Percentiles rank a stretch among this genome's conserved stretches.
These are phyloP conservation scores for Apodemia duryi DNA, from an alignment of 2,888 invertebrate species.

Conservation along the genomic window DNA sequence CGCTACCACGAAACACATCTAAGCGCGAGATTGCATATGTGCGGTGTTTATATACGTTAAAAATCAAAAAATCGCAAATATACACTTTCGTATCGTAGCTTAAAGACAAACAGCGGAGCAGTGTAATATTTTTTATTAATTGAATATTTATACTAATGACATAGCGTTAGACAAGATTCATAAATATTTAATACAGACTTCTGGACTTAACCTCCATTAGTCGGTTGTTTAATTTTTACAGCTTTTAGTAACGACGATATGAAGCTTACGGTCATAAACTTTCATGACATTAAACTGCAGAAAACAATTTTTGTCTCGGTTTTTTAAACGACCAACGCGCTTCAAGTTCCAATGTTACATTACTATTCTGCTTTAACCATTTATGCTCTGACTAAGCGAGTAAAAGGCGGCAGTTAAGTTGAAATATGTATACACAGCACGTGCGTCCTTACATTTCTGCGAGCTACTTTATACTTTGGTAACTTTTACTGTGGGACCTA, in stretches of 20 bases:
- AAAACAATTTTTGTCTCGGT: background rate
- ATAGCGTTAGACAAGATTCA: too few species aligned
- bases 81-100: too few species aligned
- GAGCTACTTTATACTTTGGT: background rate
- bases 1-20: too few species aligned
- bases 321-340: background rate
- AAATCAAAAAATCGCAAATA: too few species aligned
- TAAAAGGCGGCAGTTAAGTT: constrained; percentile 26
- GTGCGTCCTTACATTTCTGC: constrained; percentile 14
- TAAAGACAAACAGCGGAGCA: too few species aligned
- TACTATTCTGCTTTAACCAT: constrained; percentile 11
- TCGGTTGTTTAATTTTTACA: background rate
- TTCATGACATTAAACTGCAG: background rate
- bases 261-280: background rate
- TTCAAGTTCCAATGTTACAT: background rate
- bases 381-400: constrained; percentile 21
- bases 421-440: constrained; percentile 25
- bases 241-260: background rate
- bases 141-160: too few species aligned
- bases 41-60: too few species aligned
- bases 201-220: background rate
- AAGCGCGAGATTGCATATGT: too few species aligned
- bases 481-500: constrained; percentile 13
- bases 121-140: too few species aligned
- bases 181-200: too few species aligned